These are phyloP conservation scores for Phengaris alcon DNA, from an alignment of 2,888 invertebrate species.

Conservation along the genomic window DNA sequence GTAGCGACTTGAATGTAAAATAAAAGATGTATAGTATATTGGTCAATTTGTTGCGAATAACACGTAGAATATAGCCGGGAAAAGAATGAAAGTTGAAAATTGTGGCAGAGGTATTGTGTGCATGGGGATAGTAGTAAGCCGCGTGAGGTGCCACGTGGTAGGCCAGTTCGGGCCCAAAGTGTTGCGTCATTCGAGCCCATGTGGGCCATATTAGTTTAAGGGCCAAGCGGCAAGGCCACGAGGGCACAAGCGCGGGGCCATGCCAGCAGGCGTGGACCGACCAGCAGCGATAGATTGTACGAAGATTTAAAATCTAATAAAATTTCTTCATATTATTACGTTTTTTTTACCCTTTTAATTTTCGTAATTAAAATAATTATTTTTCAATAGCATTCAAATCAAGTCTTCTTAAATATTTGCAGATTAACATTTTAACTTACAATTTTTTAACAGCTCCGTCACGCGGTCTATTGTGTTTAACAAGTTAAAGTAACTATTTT, in stretches of 20 bases:
- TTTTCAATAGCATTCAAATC: not conserved
- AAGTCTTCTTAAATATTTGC: no score
- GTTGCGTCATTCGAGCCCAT: not conserved
- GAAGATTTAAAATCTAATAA: conserved; percentile 58
- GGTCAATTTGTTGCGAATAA: conserved; percentile 37
- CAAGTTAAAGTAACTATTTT: no score
- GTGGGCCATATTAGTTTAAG: conserved; percentile 2
- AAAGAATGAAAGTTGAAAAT: not conserved
- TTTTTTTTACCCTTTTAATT: conserved; percentile 37
- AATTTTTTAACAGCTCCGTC: no score
- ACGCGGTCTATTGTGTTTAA: no score
- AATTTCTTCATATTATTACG: conserved; percentile 45
- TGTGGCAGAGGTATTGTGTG: not conserved
- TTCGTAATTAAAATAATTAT: no score
- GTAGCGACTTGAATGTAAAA: not conserved
- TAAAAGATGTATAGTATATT: conserved; percentile 21
- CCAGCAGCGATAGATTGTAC: conserved; percentile 32
- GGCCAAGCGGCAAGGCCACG: not conserved
- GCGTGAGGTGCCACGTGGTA: conserved; percentile 14
- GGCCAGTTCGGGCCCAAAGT: not conserved
- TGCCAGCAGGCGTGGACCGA: conserved; percentile 28
- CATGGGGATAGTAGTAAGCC: not conserved
- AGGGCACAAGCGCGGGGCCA: conserved; percentile 34
- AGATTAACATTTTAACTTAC: no score
- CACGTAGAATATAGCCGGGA: conserved; percentile 5